Base-by-base conservation (phyloP, 2,113 vertebrate species). In the Halichoerus grypus region DNA sequence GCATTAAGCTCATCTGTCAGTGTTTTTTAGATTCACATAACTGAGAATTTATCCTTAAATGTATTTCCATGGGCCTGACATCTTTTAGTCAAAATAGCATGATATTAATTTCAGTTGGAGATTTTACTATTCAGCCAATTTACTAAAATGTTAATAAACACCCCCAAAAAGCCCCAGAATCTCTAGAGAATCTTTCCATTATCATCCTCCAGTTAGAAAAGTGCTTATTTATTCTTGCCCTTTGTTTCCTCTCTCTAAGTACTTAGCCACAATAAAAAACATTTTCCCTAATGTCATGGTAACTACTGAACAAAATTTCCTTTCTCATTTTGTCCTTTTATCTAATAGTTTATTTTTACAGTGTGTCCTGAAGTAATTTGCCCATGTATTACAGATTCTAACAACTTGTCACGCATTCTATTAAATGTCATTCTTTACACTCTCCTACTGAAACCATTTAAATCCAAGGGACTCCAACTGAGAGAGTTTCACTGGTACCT, bases 311-410 rank as follows among this genome's bases (percentile, higher is more conserved):
- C 83, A 55, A 89, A 42, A 5, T 53, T 82, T 87, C 76, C 65
- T 89, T 67, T 82, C 51, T 80, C 67, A 74, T 95, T 93, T 65
- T 92, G 57, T 87, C 61, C 42, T 92, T 94, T 89, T 86, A 96
- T 85, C 65, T 69, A 91, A 81, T 22, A 80, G 42, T 36, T 97
- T 94, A 80, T 83, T 92, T 95, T 77, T 63, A 76, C 42, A 85
- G 65, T 69, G 24, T 69, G 13, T 67, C 87, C 55, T 88, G 57
- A 96, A 96, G 83, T 77, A 51, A 95, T 92, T 28, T 94, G 82
- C 71, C 33, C 49, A 19, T 63, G 42, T 42, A 72, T 49, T 82
- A 74, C 13, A 93, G 42, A 93, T 65, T 49, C 57, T 63, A 88
- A 74, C 51, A 93, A 72, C 33, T 86, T 95, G 90, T 46, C 31